Evolutionary conservation across 2,113 vertebrate genomes (phyloP), one percentile per base, ranked within the genome.

Genomic region (Astur gentilis): DNA sequence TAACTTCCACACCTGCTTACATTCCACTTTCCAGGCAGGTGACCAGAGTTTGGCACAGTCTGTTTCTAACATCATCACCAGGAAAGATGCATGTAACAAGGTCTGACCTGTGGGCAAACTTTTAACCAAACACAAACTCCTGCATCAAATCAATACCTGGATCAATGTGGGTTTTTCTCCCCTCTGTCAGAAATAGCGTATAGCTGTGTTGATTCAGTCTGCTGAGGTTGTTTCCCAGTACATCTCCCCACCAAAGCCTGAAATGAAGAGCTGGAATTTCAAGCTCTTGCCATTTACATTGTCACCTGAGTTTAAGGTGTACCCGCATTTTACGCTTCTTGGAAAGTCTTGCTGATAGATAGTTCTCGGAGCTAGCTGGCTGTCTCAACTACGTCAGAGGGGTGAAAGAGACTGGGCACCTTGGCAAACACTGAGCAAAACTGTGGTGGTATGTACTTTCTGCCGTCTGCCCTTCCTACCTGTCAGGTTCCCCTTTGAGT

Each of bases 51-150:
- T 45, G 87, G 87, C 87, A 65, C 36, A 26, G 57, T 50, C 91
- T 91, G 40, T 89, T 95, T 92, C 77, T 87, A 95, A 69, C 69
- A 44, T 94, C 79, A 49, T 95, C 95, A 50, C 70, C 61, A 36
- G 73, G 65, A 92, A 72, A 90, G 92, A 49, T 2, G n/a, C 81
- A 94, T 76, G 83, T 91, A 92, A 91, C 87, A 61, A 89, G 77
- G 83, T 61, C 91, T 94, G 83, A 92, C 73, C 95, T 49, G 15
- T 73, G 83, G 92, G 93, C 81, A 91, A 58, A 95, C 94, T 95
- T 97, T 31, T 84, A 93, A 96, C 91, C 95, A 97, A 94, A 92
- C 95, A 93, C 61, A 57, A 73, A 85, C 65, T 94, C 89, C 77
- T 38, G 70, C 89, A 87, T 72, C 91, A 44, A 31, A 95, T 97